Conservation (phyloP, 2,888 invertebrate genomes). For the Holacanthella duospinosa region DNA sequence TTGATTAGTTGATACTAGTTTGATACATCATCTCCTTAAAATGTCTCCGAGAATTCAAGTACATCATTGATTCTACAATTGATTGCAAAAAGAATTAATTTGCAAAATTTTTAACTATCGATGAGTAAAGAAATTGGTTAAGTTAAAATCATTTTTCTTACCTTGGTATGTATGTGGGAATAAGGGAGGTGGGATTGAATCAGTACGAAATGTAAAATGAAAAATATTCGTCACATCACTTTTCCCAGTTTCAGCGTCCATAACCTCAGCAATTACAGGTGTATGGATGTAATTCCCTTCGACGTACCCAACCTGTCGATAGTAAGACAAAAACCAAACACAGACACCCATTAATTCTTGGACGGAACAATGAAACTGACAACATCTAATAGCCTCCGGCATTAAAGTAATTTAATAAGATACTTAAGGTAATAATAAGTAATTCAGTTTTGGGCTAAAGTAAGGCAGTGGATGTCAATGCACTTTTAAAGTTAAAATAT, state of each 20-base stretch:
- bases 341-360: not conserved
- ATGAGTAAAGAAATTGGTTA: not conserved
- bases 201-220: conserved; percentile 54
- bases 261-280: conserved; percentile 57
- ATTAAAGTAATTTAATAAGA: too few relatives aligned
- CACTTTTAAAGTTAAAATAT: too few relatives aligned
- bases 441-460: too few relatives aligned
- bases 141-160: conserved; percentile 31
- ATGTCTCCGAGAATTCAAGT: conserved; percentile 50
- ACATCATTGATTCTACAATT: conserved; percentile 49
- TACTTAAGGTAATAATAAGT: too few relatives aligned
- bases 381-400: too few relatives aligned
- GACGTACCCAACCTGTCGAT: conserved; percentile 45
- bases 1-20: too few relatives aligned
- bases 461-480: too few relatives aligned
- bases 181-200: conserved; percentile 44
- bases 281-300: conserved; percentile 50
- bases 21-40: conserved; percentile 41
- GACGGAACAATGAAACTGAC: too few relatives aligned
- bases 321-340: not conserved
- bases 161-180: conserved; percentile 59
- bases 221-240: conserved; percentile 61
- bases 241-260: conserved; percentile 49
- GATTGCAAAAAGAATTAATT: not conserved
- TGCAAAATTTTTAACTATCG: not conserved